Evolutionary conservation across 2,888 invertebrate genomes (phyloP).

Genomic region (Crematogaster levior): DNA sequence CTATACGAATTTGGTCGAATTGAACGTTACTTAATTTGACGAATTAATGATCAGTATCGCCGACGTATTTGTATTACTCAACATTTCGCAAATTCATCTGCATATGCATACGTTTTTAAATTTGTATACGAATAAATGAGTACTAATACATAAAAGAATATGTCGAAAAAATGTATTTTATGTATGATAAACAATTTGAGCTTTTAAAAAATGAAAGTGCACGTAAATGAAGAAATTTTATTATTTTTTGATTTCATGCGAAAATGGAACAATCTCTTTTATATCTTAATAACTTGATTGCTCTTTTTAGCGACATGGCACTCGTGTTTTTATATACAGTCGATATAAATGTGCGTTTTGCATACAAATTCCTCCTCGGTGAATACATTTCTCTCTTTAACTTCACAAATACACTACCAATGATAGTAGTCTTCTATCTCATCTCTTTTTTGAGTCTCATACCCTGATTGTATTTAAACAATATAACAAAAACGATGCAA

Average conservation of each 20-base stretch:
- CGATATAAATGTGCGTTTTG: constrained; percentile 27
- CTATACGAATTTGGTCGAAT: too few species aligned
- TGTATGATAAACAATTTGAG: constrained; percentile 55
- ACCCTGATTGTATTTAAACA: neutral
- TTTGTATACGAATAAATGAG: constrained; percentile 41
- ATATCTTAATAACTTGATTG: neutral
- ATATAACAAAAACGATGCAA: constrained; percentile 39
- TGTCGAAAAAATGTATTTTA: neutral
- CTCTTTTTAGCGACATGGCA: constrained; percentile 29
- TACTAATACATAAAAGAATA: neutral
- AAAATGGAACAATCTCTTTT: constrained; percentile 3
- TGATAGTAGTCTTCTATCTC: neutral
- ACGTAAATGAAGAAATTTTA: constrained; percentile 17
- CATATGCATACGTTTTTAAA: neutral
- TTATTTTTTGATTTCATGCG: constrained; percentile 29
- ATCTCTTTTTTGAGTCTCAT: neutral
- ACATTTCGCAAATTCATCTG: neutral
- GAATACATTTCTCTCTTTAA: neutral
- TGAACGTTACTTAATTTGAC: too few species aligned
- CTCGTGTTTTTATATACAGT: constrained; percentile 29
- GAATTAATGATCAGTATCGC: too few species aligned
- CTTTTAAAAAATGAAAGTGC: constrained; percentile 41
- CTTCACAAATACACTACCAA: constrained; percentile 17
- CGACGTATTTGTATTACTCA: too few species aligned
- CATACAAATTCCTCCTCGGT: constrained; percentile 1